phyloP scores from a whole-genome alignment of 1,140 invertebrate species.

The Drosophila sp. region DNA sequence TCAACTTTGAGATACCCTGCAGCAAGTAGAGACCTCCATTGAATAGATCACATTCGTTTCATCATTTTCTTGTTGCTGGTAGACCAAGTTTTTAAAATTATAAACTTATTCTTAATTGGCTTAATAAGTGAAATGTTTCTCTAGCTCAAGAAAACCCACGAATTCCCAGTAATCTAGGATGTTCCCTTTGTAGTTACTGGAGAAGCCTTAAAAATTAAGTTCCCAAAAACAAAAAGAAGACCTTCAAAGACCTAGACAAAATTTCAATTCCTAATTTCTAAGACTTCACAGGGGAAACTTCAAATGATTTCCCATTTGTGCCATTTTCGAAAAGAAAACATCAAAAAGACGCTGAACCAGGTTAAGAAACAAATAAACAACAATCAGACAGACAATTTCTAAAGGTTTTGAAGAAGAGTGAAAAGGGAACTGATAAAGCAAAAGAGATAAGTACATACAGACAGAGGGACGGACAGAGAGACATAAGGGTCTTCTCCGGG shows the following conservation, averaged over 20 bases:
- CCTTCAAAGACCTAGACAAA: background rate
- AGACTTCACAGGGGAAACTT: background rate
- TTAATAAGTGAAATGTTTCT: too few species aligned
- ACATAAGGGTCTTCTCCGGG: background rate
- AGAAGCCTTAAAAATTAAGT: background rate
- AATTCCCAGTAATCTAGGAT: background rate
- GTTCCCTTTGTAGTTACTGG: background rate
- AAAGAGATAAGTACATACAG: background rate
- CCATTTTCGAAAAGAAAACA: background rate
- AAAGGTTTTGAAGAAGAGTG: conserved; percentile 7
- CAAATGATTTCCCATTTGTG: background rate
- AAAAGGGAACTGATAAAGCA: conserved; percentile 8
- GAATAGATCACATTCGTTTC: too few species aligned
- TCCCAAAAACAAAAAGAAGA: background rate
- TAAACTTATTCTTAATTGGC: too few species aligned
- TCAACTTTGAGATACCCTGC: background rate
- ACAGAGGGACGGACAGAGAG: background rate
- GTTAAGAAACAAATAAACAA: background rate
- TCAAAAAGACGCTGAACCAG: background rate
- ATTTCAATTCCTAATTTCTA: background rate
- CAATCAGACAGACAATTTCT: background rate
- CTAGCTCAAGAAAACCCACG: too few species aligned
- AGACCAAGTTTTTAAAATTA: too few species aligned
- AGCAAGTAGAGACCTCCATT: too few species aligned
- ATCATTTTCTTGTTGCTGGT: background rate